Base-by-base conservation (phyloP, 1,140 invertebrate genomes). In the Metaphire vulgaris region DNA sequence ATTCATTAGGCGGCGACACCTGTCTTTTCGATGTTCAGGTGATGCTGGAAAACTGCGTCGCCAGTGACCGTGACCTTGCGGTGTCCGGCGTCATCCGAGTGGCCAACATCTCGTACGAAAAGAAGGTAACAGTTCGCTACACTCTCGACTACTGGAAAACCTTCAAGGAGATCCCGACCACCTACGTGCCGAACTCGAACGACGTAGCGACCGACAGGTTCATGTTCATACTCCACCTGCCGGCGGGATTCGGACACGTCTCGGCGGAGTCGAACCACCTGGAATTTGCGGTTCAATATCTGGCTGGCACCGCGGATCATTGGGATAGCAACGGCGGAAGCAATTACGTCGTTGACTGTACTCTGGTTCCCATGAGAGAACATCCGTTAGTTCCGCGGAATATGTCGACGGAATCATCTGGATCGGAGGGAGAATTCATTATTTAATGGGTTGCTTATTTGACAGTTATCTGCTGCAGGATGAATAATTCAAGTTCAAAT, bases 41-140 rank as follows among this genome's bases (percentile, higher is more conserved):
- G 41, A 56, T 56, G 6, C 84, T 98, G 80, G 95, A 98, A 85
- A 95, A 92, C 83, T 92, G 91, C 0, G 84, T 90, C 14, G 89
- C 90, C 32, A 79, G 84, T 16, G 80, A 84, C 1, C 81, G 82
- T 0, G 89, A 92, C 64, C 81, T 87, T 76, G 91, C 90, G n/a
- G 90, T 97, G n/a, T 90, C 90, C 21, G 95, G 95, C 16, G 90
- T 91, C 0, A 92, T 97, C 1, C 89, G 94, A 30, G 95, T 97
- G 14, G 87, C 93, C 64, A 98, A 97, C 85, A 85, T 97, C 68
- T 92, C 93, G 82, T 98, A 92, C 85, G 90, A 97, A 82, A 98
- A 98, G 87, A 91, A 90, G 30, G 94, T 97, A 16, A 90, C 92
- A 79, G 89, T 97, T 66, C 89, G 95, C 68, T 96, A 95, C 84